Evolutionary conservation across 64 coral and sea anemone species (phyloP), one percentile per base, ranked within the genome.

Genomic region (Montipora sp.): DNA sequence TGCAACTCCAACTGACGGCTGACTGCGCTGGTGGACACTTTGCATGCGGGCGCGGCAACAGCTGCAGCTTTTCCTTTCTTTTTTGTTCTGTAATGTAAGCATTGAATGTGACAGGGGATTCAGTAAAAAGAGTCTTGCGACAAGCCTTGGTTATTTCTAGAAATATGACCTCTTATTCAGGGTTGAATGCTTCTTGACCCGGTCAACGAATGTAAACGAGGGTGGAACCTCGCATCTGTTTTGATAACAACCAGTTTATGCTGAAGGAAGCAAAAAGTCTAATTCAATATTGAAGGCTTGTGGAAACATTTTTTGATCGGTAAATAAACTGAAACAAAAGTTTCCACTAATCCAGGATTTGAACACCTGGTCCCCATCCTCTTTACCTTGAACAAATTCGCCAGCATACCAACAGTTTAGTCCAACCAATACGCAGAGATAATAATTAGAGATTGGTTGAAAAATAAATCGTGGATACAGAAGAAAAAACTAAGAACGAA

Each of bases 11-110:
- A 88, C 67, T 75, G 80, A 75, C 95, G 95, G 81, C 80, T 96
- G 48, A 90, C 95, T 53, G 77, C 94, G 80, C 94, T 78, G 94
- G 79, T 95, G 68, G 94, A 75, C 63, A 88, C 82, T 89, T 95
- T 92, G 84, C 87, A 36, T 68, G 80, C 83, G 74, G 78, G 80
- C 80, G 92, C 69, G 87, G 87, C 67, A 87, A 88, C 65, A 80
- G 55, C 47, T 89, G 87, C 68, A 87, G 87, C 58, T 46, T 83
- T 82, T 83, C 88, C 88, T 94, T 80, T 89, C 88, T 89, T 77
- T 82, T 88, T 94, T 76, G 86, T 90, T 87, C 77, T 77, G 92
- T 87, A 82, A 94, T 77, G 58, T 12, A 83, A 75, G 92, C 70
- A 83, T 22, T 73, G 78, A 76, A 76, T 81, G 85, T 47, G 82